These are phyloP conservation scores for Trichomalopsis sarcophagae DNA, from an alignment of 1,140 invertebrate species.

Conservation along the genomic window DNA sequence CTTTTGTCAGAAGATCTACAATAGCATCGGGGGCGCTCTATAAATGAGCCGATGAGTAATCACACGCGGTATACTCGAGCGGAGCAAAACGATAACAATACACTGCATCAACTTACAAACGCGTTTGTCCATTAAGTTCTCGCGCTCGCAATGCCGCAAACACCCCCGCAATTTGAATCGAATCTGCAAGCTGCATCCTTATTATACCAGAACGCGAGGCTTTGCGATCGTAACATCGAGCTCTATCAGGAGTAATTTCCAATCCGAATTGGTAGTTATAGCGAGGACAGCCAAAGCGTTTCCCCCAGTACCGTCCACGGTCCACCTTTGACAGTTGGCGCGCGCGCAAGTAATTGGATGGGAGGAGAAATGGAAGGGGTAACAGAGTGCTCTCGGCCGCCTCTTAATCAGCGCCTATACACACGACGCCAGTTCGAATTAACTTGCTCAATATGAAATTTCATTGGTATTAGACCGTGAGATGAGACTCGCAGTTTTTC, in stretches of 20 bases:
- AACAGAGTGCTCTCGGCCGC: not conserved
- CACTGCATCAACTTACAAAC: too few species aligned
- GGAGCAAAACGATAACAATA: too few species aligned
- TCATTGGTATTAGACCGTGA: not conserved
- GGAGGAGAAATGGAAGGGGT: not conserved
- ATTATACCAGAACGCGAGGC: not conserved
- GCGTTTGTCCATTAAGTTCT: not conserved
- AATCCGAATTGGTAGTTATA: slow-evolving; percentile 3
- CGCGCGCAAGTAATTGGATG: slow-evolving; percentile 5
- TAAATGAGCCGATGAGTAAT: too few species aligned
- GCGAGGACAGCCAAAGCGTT: not conserved
- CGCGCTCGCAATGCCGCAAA: too few species aligned
- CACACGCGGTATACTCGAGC: too few species aligned
- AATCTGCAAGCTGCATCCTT: not conserved
- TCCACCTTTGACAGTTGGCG: slow-evolving; percentile 4
- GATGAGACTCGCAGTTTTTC: not conserved
- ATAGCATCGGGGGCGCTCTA: too few species aligned
- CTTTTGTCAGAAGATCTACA: too few species aligned
- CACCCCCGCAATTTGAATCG: not conserved
- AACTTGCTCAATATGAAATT: not conserved
- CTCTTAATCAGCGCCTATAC: not conserved
- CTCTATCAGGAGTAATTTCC: slow-evolving; percentile 4
- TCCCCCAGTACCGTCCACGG: not conserved
- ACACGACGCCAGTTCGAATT: not conserved
- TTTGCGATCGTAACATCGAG: not conserved